phyloP scores from a whole-genome alignment of 2,888 invertebrate genomes.

The Drosophila suboccidentalis region DNA sequence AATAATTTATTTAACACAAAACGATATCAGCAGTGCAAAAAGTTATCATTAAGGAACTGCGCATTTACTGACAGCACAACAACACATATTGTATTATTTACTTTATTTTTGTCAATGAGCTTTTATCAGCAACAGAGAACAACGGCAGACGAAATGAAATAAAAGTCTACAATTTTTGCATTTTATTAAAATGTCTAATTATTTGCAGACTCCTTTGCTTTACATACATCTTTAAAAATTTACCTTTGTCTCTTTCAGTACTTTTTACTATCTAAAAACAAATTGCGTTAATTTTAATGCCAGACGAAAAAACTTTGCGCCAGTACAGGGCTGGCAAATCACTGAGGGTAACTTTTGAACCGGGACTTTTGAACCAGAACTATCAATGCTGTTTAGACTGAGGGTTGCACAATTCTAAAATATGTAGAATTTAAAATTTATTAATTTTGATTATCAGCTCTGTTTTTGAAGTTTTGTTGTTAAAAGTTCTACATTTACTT shows the following conservation, averaged over 20 bases:
- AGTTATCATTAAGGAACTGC: slow-evolving; percentile 54
- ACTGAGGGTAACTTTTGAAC: not conserved
- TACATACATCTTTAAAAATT: slow-evolving; percentile 17
- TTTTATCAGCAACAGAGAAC: slow-evolving; percentile 59
- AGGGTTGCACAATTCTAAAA: not conserved
- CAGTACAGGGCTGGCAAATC: slow-evolving; percentile 37
- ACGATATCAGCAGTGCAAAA: slow-evolving; percentile 11
- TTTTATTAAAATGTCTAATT: not conserved
- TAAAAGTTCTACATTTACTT: not conserved
- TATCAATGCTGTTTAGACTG: not conserved
- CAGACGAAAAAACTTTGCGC: slow-evolving; percentile 48
- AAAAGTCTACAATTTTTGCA: not conserved
- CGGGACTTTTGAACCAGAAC: slow-evolving; percentile 14
- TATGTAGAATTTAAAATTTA: not conserved
- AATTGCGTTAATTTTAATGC: slow-evolving; percentile 27
- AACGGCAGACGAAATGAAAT: slow-evolving; percentile 16
- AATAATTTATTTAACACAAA: slow-evolving; percentile 17
- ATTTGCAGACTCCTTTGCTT: not conserved
- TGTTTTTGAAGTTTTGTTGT: not conserved
- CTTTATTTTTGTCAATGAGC: slow-evolving; percentile 55
- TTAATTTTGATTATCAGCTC: not conserved
- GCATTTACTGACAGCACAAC: slow-evolving; percentile 49
- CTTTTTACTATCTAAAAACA: slow-evolving; percentile 22
- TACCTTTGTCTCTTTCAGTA: slow-evolving; percentile 30
- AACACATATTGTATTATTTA: slow-evolving; percentile 63